These are phyloP conservation scores for Gobiocypris rarus DNA, from an alignment of 2,113 vertebrate species.

Conservation along the genomic window DNA sequence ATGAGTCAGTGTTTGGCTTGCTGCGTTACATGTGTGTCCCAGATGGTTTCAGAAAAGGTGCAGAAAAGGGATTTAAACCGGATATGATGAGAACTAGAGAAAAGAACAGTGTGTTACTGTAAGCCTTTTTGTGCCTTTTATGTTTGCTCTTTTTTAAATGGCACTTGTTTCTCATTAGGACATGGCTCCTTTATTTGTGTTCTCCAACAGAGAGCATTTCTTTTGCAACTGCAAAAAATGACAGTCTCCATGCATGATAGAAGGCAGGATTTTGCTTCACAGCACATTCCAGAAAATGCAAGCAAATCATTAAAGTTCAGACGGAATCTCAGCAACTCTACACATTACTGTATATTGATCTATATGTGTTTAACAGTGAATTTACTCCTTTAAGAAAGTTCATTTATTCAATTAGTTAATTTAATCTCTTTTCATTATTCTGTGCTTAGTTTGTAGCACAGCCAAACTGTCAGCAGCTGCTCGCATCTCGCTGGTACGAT, in stretches of 20 bases:
- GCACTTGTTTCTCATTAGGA: slow-evolving; percentile 22
- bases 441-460: slow-evolving; percentile 92
- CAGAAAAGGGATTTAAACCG: slow-evolving; percentile 22
- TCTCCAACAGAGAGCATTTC: background rate
- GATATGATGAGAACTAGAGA: slow-evolving; percentile 24
- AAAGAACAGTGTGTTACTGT: slow-evolving; percentile 16
- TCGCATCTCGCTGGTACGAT: slow-evolving; percentile 96
- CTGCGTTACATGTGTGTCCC: background rate
- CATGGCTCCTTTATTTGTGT: background rate
- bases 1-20: slow-evolving; percentile 3
- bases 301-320: background rate
- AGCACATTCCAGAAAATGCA: background rate
- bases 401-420: slow-evolving; percentile 1
- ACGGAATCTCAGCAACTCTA: background rate
- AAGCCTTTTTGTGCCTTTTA: slow-evolving; percentile 23
- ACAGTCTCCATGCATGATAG: background rate
- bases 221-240: slow-evolving; percentile 1
- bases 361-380: background rate
- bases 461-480: slow-evolving; percentile 98
- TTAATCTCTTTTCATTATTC: background rate
- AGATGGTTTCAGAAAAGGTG: slow-evolving; percentile 37
- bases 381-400: background rate
- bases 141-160: slow-evolving; percentile 20
- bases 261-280: background rate
- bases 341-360: background rate